Base-by-base conservation (phyloP, 1,140 invertebrate genomes). In the Augochlora pura region DNA sequence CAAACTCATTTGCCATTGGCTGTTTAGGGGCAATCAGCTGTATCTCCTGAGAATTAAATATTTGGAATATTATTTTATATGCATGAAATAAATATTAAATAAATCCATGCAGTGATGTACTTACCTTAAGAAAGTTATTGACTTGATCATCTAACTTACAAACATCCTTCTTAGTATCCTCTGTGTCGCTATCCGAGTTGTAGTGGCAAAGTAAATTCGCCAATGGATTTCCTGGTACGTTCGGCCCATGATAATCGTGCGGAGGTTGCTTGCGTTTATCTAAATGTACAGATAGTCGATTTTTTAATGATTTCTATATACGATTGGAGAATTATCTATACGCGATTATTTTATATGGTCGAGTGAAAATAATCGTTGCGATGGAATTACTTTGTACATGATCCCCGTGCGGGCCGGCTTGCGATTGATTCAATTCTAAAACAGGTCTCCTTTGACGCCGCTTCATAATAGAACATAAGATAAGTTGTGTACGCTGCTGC, bases 121-220 rank as follows among this genome's bases (percentile, higher is more conserved):
- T 71, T 84, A 91, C 93, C 88, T 93, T 93, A 0, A 94, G 73
- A 79, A 94, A 94, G 85, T 93, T 92, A 62, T 93, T 91, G 21
- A 94, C 93, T 90, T 93, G 90, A 27, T 93, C 90, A 60, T 93
- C 90, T 25, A 94, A 86, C 49, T 91, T 84, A 63, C 89, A 88
- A 10, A 80, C 52, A 54, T 88, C 80, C 18, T 84, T 77, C 54
- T 86, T 87, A 6, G 86, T 68, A 23, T 92, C 92, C 52, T 93
- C 92, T 2, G 74, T 82, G 68, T 93, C 92, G 69, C 92, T 93
- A 27, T 93, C 93, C 0, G 91, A 93, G 83, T 93, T 92, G 57
- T 93, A 93, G 38, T 93, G 92, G 18, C 92, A 93, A 27, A 93
- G 82, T 74, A 94, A 84, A 82, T 92, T 91, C 52, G 88, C 88